Percentiles rank a stretch among this genome's conserved stretches.
These are phyloP conservation scores for Drosophila phalerata DNA, from an alignment of 2,888 invertebrate genomes.

Conservation along the genomic window DNA sequence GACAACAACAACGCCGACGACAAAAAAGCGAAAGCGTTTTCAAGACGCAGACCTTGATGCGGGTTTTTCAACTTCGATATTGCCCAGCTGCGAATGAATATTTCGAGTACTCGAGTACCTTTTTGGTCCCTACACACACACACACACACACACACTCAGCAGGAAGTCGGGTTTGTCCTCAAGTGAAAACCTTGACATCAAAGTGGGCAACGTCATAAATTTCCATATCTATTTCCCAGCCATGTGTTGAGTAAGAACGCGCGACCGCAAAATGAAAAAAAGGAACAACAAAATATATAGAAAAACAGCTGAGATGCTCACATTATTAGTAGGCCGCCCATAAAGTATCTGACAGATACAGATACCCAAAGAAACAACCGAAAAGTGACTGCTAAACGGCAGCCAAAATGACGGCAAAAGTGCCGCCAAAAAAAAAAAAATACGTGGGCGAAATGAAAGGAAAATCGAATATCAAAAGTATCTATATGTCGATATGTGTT, in stretches of 20 bases:
- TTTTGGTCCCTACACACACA: constrained; percentile 32
- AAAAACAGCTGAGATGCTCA: constrained; percentile 59
- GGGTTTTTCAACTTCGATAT: constrained; percentile 74
- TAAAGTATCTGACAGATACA: constrained; percentile 73
- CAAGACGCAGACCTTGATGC: constrained; percentile 70
- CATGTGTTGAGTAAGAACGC: constrained; percentile 45
- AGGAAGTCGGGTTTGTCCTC: constrained; percentile 59
- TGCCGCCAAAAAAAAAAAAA: constrained; percentile 30
- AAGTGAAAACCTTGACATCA: constrained; percentile 78
- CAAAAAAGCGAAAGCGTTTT: constrained; percentile 79
- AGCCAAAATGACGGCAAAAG: constrained; percentile 53
- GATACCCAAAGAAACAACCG: constrained; percentile 21
- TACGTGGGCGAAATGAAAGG: constrained; percentile 11
- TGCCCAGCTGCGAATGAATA: constrained; percentile 18
- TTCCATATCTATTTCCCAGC: constrained; percentile 27
- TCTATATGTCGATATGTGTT: neutral
- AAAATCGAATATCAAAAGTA: neutral
- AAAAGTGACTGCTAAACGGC: constrained; percentile 52
- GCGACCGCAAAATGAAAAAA: constrained; percentile 34
- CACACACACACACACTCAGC: constrained; percentile 47
- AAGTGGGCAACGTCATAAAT: constrained; percentile 71
- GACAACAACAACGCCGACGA: constrained; percentile 39
- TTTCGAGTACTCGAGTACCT: constrained; percentile 8
- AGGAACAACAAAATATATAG: neutral
- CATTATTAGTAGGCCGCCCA: constrained; percentile 39